Conservation (phyloP, 2,113 vertebrate genomes). For the Pteruthius melanotis region DNA sequence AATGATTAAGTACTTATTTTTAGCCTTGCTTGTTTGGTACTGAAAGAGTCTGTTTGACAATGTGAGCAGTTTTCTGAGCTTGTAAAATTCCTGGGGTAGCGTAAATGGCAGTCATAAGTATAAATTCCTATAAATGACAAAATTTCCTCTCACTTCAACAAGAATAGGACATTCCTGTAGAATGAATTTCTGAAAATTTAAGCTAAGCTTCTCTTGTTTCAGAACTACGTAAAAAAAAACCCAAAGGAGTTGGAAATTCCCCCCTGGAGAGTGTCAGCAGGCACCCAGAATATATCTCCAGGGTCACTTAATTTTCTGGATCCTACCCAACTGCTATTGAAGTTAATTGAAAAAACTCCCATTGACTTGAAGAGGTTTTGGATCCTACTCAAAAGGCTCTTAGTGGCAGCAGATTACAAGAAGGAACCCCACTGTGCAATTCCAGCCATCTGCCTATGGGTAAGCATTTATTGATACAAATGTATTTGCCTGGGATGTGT, state of each 20-base stretch:
- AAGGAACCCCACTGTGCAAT: not conserved
- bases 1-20: not conserved
- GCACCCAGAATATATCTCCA: not conserved
- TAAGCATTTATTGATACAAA: conserved; percentile 24
- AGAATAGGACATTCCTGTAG: not conserved
- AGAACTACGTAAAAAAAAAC: not conserved
- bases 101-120: not conserved
- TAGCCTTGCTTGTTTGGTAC: not conserved
- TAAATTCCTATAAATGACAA: not conserved
- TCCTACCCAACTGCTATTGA: not conserved
- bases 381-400: not conserved
- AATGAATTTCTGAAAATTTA: not conserved
- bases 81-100: not conserved
- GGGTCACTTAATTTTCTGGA: conserved; percentile 13
- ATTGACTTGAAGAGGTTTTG: conserved; percentile 31
- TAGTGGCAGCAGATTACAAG: conserved; percentile 22
- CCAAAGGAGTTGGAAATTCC: not conserved
- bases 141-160: not conserved
- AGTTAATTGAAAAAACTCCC: conserved; percentile 40
- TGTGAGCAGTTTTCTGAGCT: not conserved
- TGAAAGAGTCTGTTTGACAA: not conserved
- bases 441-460: conserved; percentile 22
- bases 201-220: not conserved
- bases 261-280: not conserved
- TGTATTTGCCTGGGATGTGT: not conserved